Conservation (phyloP, 2,113 vertebrate genomes). For the Hippocampus abdominalis region DNA sequence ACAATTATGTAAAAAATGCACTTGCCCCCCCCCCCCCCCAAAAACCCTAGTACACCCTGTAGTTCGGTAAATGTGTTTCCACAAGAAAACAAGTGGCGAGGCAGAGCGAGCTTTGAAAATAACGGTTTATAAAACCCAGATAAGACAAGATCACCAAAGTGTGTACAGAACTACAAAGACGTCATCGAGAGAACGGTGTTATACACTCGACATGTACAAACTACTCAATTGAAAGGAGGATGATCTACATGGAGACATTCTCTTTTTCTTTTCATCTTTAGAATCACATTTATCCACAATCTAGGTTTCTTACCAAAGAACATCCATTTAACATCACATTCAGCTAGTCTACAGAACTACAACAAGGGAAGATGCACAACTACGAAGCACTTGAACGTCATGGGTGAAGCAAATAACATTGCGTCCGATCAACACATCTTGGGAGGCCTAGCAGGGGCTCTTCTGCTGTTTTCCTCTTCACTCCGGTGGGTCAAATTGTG, state of each 20-base stretch:
- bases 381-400: slow-evolving; percentile 64
- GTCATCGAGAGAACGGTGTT: slow-evolving; percentile 64
- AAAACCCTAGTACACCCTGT: neutral
- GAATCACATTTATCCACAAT: slow-evolving; percentile 89
- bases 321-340: slow-evolving; percentile 90
- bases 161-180: slow-evolving; percentile 81
- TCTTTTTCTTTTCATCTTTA: slow-evolving; percentile 64
- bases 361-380: slow-evolving; percentile 49
- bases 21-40: too few relatives aligned
- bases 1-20: too few relatives aligned
- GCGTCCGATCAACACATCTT: neutral
- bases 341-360: slow-evolving; percentile 76
- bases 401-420: neutral
- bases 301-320: slow-evolving; percentile 76
- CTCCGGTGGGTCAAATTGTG: slow-evolving; percentile 32
- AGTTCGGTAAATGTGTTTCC: neutral
- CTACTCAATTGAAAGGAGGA: slow-evolving; percentile 63
- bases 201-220: slow-evolving; percentile 74
- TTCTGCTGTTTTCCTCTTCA: slow-evolving; percentile 18
- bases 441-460: slow-evolving; percentile 2
- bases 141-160: slow-evolving; percentile 82
- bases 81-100: slow-evolving; percentile 43
- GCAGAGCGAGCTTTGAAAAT: slow-evolving; percentile 76
- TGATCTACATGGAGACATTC: slow-evolving; percentile 60
- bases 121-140: slow-evolving; percentile 84